Percentiles rank a stretch among this genome's conserved stretches.
phyloP scores from a whole-genome alignment of 2,113 vertebrate species.

The Gymnorhina tibicen region DNA sequence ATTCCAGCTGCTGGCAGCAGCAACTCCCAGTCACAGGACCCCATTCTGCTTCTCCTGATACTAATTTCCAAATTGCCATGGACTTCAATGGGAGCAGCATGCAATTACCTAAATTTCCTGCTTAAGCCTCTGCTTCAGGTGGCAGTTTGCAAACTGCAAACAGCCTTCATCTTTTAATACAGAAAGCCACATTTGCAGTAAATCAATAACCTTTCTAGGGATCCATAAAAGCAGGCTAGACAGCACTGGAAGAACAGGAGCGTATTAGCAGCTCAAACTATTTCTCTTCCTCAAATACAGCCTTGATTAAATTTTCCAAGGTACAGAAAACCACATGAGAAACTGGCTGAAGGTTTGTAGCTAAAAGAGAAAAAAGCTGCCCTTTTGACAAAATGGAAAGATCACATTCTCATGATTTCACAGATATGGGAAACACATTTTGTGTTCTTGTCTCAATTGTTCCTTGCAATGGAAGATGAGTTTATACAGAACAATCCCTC shows the following conservation, averaged over 20 bases:
- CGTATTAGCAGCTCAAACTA: background rate
- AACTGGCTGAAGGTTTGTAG: background rate
- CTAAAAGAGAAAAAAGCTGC: background rate
- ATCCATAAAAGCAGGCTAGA: constrained; percentile 8
- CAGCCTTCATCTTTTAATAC: background rate
- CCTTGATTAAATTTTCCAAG: background rate
- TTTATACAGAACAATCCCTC: background rate
- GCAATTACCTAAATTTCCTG: background rate
- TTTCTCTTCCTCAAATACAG: constrained; percentile 17
- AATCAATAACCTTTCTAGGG: constrained; percentile 35
- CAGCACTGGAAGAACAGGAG: background rate
- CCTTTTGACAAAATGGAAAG: constrained; percentile 1
- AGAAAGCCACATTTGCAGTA: background rate
- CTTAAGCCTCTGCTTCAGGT: background rate
- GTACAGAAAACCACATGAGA: background rate
- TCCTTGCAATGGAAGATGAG: background rate
- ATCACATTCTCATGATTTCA: constrained; percentile 5
- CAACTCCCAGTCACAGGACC: background rate
- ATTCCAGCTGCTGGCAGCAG: background rate
- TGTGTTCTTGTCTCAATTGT: background rate
- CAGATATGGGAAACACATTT: constrained; percentile 39
- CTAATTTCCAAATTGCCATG: background rate
- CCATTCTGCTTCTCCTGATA: background rate
- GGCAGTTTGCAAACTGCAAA: constrained; percentile 9
- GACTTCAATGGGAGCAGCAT: background rate